Base-by-base conservation (phyloP, 2,888 invertebrate species). In the Orthosia gracilis region DNA sequence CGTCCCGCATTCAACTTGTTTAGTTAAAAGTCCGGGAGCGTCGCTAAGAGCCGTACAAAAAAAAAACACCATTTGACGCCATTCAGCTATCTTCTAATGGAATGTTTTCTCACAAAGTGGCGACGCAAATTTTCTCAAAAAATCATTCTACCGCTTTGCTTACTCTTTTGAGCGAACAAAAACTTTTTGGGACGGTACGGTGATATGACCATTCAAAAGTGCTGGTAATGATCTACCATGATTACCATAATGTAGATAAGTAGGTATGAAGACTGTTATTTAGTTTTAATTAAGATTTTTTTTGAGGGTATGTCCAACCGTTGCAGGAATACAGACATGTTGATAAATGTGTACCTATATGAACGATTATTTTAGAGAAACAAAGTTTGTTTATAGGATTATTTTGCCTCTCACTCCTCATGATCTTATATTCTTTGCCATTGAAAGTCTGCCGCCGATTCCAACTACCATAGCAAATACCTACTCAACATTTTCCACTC, bases 11-110 rank as follows among this genome's bases (percentile, higher is more conserved):
- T 75, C 76, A 81, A 67, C 81, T 75, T 74, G 54, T 75, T 67
- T 69, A 52, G 57, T 58, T 61, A 82, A 71, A 80, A 13, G 50
- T 58, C 57, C 54, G 52, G 59, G 40, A 31, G 54, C 66, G 18
- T 70, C 66, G 83, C 67, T 83, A 55, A 80, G 21, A 15, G 54
- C 9, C 13, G 40, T 21, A 18, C 21, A 26, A 66, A 77, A 73
- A 83, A 80, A 79, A 62, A 83, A 47, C 21, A 79, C 62, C 64
- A 78, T 83, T 80, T 61, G 52, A 69, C 63, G 79, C 66, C 62
- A 68, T 83, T 80, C 78, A 62, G 77, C 72, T 65, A 59, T 82
- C 66, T 83, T 57, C 62, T 68, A 83, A 83, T 78, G 78, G 68
- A 83, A 78, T 69, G 61, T 80, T 79, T 82, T 82, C 61, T 31